Evolutionary conservation across 1,140 invertebrate genomes (phyloP), one percentile per base, ranked within the genome.

Genomic region (Potamilus streckersoni): DNA sequence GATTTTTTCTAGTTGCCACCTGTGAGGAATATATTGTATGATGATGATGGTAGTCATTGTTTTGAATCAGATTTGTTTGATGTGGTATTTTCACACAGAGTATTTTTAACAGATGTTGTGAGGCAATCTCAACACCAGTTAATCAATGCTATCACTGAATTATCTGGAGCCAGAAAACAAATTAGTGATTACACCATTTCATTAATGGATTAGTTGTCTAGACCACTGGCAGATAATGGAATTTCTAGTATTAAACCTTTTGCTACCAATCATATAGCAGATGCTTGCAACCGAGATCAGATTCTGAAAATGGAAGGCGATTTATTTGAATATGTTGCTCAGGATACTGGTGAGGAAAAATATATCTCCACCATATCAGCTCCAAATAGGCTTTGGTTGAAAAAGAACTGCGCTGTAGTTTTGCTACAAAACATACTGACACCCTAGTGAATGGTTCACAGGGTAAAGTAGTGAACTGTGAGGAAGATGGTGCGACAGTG

Each of bases 361-460:
- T 74, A 38, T 38, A 31, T 74, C 5, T 23, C 57, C 16, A 38
- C 66, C 23, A 55, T 74, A 20, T 67, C 16, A 2, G 65, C 27
- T 31, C 56, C 63, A n/a, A 1, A 61, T 19, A 38, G 17, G 11
- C 23, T 68, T 27, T 67, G 64, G 72, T 31, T 68, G n/a, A 74
- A 74, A 58, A 73, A 67, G 17, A 65, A 65, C 15, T 38, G 49
- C 20, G 58, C 65, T 19, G 72, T 74, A 6, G 68, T 68, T 5
- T 57, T 74, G 13, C 61, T 74, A 31, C 20, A 27, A 17, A 68
- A 74, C 27, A 27, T 74, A n/a, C 63, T 17, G 58, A 74, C 58
- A 59, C n/a, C 16, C 65, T 74, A n/a, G 64, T 74, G 17, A 74
- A 74, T 74, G 72, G 72, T 15, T 65, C 68, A 15, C 20, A 63